These are phyloP conservation scores for human DNA, from an alignment of 2,113 vertebrate genomes.

Conservation along the genomic window DNA sequence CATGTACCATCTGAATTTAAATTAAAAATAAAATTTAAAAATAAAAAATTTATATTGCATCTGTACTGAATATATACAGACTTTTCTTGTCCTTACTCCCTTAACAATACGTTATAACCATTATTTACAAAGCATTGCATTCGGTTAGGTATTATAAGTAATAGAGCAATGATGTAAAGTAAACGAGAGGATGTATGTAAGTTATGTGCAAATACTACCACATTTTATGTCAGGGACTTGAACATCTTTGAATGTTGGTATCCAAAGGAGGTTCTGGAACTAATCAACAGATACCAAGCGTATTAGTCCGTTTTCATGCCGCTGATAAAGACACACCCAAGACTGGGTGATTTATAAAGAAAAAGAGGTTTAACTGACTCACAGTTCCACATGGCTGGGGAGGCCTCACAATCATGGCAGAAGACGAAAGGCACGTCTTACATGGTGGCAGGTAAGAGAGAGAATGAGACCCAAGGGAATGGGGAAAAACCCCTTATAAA, in stretches of 20 bases:
- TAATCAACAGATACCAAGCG: not conserved
- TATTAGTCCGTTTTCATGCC: no score
- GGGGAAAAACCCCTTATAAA: no score
- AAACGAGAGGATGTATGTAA: accelerated
- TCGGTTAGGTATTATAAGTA: not conserved
- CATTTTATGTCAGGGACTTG: not conserved
- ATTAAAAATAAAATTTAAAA: no score
- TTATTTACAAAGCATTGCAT: not conserved
- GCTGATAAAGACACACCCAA: no score
- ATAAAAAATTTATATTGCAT: not conserved
- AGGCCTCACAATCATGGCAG: no score
- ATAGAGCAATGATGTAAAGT: not conserved
- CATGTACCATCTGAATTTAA: no score
- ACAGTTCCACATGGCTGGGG: no score
- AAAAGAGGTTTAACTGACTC: no score
- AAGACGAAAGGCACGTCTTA: no score
- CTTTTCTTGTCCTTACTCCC: not conserved
- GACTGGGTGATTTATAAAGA: no score
- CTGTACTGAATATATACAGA: not conserved
- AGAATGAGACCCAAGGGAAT: no score
- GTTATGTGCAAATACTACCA: not conserved
- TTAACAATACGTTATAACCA: not conserved
- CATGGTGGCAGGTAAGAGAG: no score
- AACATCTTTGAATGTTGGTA: not conserved
- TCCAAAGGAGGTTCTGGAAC: not conserved